Evolutionary conservation across 2,888 invertebrate genomes (phyloP).

Genomic region (Chouioia cunea): DNA sequence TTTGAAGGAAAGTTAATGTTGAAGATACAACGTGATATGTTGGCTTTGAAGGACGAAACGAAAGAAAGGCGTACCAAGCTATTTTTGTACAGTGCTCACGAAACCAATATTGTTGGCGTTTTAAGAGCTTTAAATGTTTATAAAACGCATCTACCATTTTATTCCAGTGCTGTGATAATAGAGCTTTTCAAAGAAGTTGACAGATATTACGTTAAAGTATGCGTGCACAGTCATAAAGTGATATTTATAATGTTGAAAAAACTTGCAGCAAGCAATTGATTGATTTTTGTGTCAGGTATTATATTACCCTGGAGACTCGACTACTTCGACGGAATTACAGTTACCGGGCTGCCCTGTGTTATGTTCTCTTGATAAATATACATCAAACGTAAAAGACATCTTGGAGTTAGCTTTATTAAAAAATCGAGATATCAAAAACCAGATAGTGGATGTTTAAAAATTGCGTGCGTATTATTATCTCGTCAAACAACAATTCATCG

Average conservation of each 20-base stretch:
- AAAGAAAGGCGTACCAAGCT: constrained; percentile 68
- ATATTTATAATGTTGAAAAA: neutral
- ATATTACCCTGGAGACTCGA: constrained; percentile 61
- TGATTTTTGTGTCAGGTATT: constrained; percentile 15
- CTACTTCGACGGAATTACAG: constrained; percentile 64
- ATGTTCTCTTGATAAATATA: constrained; percentile 72
- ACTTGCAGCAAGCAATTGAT: neutral
- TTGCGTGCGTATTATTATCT: too few relatives aligned
- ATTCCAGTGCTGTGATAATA: constrained; percentile 71
- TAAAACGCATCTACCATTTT: constrained; percentile 72
- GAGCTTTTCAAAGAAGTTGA: constrained; percentile 68
- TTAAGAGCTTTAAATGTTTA: constrained; percentile 72
- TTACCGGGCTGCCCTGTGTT: constrained; percentile 70
- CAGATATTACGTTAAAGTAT: constrained; percentile 69
- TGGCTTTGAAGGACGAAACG: constrained; percentile 58
- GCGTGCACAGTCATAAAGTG: constrained; percentile 50
- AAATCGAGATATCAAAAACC: too few relatives aligned
- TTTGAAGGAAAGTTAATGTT: constrained; percentile 70
- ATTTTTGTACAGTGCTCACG: constrained; percentile 73
- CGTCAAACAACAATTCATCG: too few relatives aligned
- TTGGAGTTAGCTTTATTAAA: constrained; percentile 69
- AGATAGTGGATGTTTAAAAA: too few relatives aligned
- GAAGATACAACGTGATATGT: constrained; percentile 63
- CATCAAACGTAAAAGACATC: constrained; percentile 68
- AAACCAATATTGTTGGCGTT: constrained; percentile 74